These are phyloP conservation scores for Rhineura floridana DNA, from an alignment of 2,113 vertebrate species.

Conservation along the genomic window DNA sequence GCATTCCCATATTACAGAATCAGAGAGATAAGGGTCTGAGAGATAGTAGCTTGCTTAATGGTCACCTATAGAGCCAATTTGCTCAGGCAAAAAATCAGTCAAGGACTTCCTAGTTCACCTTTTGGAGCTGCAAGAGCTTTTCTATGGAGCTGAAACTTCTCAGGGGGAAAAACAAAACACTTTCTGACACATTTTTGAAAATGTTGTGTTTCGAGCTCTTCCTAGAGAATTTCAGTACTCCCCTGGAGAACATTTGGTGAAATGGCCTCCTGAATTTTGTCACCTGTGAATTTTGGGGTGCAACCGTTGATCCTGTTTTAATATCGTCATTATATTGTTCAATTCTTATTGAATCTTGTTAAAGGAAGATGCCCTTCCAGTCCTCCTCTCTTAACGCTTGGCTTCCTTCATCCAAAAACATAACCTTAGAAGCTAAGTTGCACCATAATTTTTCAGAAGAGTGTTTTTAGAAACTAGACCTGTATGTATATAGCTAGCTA, in stretches of 20 bases:
- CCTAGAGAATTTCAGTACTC: neutral
- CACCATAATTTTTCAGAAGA: no score
- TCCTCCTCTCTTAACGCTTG: no score
- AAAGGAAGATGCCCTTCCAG: no score
- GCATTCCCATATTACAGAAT: neutral
- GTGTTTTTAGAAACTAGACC: no score
- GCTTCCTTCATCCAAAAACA: no score
- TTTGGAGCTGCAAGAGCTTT: no score
- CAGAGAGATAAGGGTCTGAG: neutral
- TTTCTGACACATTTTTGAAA: neutral
- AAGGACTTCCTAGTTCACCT: neutral
- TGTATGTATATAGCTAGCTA: no score
- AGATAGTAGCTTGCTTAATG: neutral
- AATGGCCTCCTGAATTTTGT: neutral
- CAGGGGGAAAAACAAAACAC: neutral
- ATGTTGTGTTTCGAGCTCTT: neutral
- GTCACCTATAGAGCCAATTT: neutral
- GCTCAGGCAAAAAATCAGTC: neutral
- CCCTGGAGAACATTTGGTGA: neutral
- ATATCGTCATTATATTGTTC: no score
- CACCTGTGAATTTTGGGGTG: no score
- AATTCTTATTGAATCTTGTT: no score
- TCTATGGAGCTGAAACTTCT: neutral
- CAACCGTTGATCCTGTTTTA: no score
- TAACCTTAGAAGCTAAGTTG: no score